Evolutionary conservation across 2,888 invertebrate species (phyloP).

Genomic region (Neoaliturus tenellus): DNA sequence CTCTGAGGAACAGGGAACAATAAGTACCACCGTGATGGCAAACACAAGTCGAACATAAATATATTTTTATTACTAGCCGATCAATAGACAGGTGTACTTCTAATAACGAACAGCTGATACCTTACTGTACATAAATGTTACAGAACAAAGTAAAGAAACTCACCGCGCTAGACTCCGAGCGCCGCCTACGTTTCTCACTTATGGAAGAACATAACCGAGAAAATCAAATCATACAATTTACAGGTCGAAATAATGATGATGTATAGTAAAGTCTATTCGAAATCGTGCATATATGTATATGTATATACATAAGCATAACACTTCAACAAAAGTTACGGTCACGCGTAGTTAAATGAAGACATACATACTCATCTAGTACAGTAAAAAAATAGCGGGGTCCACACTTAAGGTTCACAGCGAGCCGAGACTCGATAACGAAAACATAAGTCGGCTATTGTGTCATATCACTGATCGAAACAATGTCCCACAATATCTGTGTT

Average conservation of each 20-base stretch:
- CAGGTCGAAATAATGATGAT: constrained; percentile 31
- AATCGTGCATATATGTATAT: constrained; percentile 48
- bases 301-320: constrained; percentile 47
- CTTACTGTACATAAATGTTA: constrained; percentile 49
- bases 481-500: constrained; percentile 31
- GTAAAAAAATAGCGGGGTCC: constrained; percentile 50
- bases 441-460: constrained; percentile 38
- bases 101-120: constrained; percentile 45
- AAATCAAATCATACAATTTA: constrained; percentile 45
- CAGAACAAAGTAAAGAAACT: constrained; percentile 37
- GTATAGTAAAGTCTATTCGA: constrained; percentile 42
- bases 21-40: neutral
- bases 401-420: constrained; percentile 48
- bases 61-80: constrained; percentile 51
- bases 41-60: constrained; percentile 47
- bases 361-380: constrained; percentile 48
- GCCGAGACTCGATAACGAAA: constrained; percentile 30
- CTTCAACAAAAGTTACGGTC: constrained; percentile 33
- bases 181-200: constrained; percentile 14
- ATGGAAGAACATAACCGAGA: constrained; percentile 28
- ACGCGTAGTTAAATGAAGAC: constrained; percentile 40
- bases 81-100: constrained; percentile 49
- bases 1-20: neutral
- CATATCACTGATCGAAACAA: constrained; percentile 37
- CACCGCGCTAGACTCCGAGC: neutral